Conservation (phyloP, 1,140 invertebrate genomes). For the Tetranychus cinnabarinus region DNA sequence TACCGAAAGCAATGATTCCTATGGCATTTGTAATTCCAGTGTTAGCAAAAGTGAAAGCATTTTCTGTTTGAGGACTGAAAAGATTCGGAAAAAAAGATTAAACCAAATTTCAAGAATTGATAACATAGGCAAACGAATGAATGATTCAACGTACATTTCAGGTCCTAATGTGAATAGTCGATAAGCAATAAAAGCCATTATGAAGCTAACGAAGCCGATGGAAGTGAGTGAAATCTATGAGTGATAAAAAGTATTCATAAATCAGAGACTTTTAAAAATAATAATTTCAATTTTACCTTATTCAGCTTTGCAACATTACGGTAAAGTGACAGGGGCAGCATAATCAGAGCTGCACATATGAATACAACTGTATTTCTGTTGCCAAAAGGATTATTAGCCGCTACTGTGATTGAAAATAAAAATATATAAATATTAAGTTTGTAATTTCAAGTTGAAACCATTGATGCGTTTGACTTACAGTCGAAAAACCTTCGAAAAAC, state of each 20-base stretch:
- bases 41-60: conserved; percentile 49
- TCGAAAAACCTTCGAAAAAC: conserved; percentile 36
- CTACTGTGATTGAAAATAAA: conserved; percentile 15
- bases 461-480: conserved; percentile 11
- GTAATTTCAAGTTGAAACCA: neutral
- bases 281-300: conserved; percentile 26
- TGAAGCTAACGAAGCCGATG: conserved; percentile 44
- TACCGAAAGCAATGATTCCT: conserved; percentile 64
- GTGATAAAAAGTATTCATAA: neutral
- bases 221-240: conserved; percentile 40
- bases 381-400: conserved; percentile 31
- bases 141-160: conserved; percentile 15
- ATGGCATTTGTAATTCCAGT: conserved; percentile 49
- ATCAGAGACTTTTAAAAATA: neutral
- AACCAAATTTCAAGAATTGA: neutral
- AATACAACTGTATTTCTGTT: conserved; percentile 50
- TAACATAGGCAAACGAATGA: neutral
- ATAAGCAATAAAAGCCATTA: conserved; percentile 42
- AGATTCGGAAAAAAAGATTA: neutral
- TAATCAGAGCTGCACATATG: conserved; percentile 44
- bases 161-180: conserved; percentile 26
- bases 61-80: conserved; percentile 33
- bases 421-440: neutral
- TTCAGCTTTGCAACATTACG: conserved; percentile 50
- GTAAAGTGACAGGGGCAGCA: conserved; percentile 55